Evolutionary conservation across 2,888 invertebrate genomes (phyloP).

Genomic region (Macrophya alboannulata): DNA sequence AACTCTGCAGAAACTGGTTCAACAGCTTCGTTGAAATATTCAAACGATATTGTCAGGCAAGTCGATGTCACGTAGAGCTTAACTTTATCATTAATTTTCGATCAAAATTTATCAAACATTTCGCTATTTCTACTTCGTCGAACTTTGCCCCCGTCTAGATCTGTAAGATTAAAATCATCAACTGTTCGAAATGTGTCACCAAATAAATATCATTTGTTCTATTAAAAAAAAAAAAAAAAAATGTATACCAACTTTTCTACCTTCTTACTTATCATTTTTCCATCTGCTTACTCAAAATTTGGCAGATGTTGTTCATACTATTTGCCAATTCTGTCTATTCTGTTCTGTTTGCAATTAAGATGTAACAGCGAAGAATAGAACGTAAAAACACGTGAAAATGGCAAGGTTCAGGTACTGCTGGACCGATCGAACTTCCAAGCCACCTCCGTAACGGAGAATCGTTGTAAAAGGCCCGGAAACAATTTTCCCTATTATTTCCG

Average conservation of each 20-base stretch:
- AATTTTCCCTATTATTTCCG: neutral
- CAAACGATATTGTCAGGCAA: constrained; percentile 14
- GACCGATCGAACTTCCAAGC: neutral
- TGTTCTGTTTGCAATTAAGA: neutral
- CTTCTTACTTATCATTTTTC: neutral
- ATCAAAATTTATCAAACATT: constrained; percentile 10
- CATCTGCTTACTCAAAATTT: neutral
- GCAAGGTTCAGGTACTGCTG: neutral
- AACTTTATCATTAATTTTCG: neutral
- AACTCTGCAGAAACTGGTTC: neutral
- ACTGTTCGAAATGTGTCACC: constrained; percentile 74
- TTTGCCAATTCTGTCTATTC: neutral
- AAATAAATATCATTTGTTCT: constrained; percentile 78
- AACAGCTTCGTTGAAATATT: neutral
- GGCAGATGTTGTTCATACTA: neutral
- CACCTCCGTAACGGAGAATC: neutral
- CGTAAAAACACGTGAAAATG: neutral
- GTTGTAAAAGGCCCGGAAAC: neutral
- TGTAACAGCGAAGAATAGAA: neutral
- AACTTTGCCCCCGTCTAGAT: constrained; percentile 22
- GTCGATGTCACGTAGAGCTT: neutral
- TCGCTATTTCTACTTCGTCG: constrained; percentile 37
- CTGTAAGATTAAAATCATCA: constrained; percentile 64
- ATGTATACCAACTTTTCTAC: neutral
- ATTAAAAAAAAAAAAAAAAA: constrained; percentile 56